These are phyloP conservation scores for Tragelaphus strepsiceros DNA, from an alignment of 2,113 vertebrate genomes.

Conservation along the genomic window DNA sequence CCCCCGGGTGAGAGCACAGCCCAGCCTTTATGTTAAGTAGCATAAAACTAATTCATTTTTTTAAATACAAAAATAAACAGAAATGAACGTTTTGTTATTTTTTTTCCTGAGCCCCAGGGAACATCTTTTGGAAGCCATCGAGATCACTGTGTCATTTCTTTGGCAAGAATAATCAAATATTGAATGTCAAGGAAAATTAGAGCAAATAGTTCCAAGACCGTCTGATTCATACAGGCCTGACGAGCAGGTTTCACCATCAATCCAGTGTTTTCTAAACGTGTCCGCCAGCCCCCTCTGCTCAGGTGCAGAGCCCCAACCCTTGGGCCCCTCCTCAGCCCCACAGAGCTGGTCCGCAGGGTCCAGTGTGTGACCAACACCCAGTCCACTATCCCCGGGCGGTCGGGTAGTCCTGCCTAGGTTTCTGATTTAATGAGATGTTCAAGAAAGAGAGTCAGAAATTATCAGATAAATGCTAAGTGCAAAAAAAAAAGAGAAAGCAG, in stretches of 20 bases:
- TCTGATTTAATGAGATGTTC: background rate
- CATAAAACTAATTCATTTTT: background rate
- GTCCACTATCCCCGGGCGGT: fast-evolving
- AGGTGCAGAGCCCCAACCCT: background rate
- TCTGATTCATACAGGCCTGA: background rate
- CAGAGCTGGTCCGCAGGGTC: no score
- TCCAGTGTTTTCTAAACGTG: background rate
- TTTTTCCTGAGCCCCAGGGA: background rate
- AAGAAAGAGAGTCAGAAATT: background rate
- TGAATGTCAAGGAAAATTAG: background rate
- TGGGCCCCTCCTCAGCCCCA: fast-evolving
- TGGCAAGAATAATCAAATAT: background rate
- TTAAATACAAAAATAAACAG: background rate
- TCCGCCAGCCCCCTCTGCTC: background rate
- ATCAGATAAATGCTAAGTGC: background rate
- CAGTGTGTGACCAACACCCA: fast-evolving
- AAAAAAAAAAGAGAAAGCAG: background rate
- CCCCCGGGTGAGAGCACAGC: fast-evolving
- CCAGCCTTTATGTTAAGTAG: background rate
- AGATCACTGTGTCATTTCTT: background rate
- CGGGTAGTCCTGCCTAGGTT: background rate
- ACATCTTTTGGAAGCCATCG: background rate
- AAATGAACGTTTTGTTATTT: background rate
- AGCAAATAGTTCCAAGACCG: background rate
- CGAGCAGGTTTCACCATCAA: background rate